Base-by-base conservation (phyloP, 2,113 vertebrate genomes). In the Muscicapa adusta region DNA sequence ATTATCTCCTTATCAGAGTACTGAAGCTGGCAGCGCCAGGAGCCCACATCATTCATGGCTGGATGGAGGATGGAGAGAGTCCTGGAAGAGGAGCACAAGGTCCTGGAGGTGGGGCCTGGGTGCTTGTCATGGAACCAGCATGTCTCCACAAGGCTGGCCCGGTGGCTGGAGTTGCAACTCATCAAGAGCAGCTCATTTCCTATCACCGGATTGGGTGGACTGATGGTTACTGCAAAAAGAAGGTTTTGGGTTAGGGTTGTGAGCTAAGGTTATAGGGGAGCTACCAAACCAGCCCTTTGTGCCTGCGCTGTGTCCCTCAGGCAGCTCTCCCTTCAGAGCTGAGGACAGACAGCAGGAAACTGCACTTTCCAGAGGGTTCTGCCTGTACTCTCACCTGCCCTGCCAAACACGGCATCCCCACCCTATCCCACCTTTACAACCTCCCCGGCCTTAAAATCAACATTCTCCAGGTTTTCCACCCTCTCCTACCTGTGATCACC, bases 111-210 rank as follows among this genome's bases (percentile, higher is more conserved):
- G 34, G 65, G 77, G 26, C 94, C 53, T 2, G 0, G 63, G 7
- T 1, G 42, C 42, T 56, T 57, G 0, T 45, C 62, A 17, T 88
- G 96, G 88, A 97, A 97, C 98, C 98, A 98, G 53, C 63, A 45
- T 0, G 77, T 95, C n/a, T 97, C 95, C 73, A 79, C 66, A 6
- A 97, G 97, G 23, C 36, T 90, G 47, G 96, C 97, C 7, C 3
- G 94, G 40, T 97, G 97, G 70, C 95, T 98, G 62, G 97, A 98
- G 85, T 97, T 98, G 76, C 98, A 98, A 76, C 62, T 97, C 82
- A 98, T 45, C 51, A 89, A 9, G 7, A 98, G 58, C 1, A 87
- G 85, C 12, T 94, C 94, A 0, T 86, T 93, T 57, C 91, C 95
- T 71, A 90, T 63, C 73, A 97, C 88, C 8, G 95, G 68, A 29